Base-by-base conservation (phyloP, 2,113 vertebrate genomes). In the Catagonus wagneri region DNA sequence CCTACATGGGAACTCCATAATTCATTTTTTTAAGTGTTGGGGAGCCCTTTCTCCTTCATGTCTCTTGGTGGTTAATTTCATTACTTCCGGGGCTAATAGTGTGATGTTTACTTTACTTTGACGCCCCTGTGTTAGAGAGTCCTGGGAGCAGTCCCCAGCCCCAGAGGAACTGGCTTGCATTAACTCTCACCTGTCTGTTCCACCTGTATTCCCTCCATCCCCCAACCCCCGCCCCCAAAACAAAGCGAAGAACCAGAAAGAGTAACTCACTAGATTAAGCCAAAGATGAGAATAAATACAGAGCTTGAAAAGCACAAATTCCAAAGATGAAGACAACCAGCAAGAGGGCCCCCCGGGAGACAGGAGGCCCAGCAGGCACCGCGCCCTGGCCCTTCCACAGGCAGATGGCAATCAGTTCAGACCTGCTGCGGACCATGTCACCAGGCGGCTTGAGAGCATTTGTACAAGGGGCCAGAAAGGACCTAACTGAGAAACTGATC, bases 401-500 rank as follows among this genome's bases (percentile, higher is more conserved):
- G 76, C 61, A 27, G 87, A 72, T 20, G 34, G 56, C 60, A 7
- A 71, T 44, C 93, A 54, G 14, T 68, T 71, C 36, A 93, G 93
- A 75, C 78, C 84, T 29, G 1, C 34, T 0, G 14, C 22, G 13
- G 60, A 15, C 78, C 12, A 79, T 58, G 54, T 89, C 39, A 16
- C 75, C 78, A 54, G 65, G n/a, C 0, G 0, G 22, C 63, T 58
- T 83, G 88, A 93, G 91, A 29, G 74, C 66, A 4, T 3, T 29
- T 61, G 78, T 94, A 91, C 88, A 90, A 97, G 92, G 75, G 20
- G 58, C 61, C 29, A 16, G 68, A 96, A 50, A 92, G 84, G 85
- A 58, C 90, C 63, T 88, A 96, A 96, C 22, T 32, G 78, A 94
- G 90, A 85, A 32, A 85, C 72, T 74, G 83, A 36, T 54, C 54